Conservation (phyloP, 2,797 vertebrate genomes). For the Pelodytes ibericus region DNA sequence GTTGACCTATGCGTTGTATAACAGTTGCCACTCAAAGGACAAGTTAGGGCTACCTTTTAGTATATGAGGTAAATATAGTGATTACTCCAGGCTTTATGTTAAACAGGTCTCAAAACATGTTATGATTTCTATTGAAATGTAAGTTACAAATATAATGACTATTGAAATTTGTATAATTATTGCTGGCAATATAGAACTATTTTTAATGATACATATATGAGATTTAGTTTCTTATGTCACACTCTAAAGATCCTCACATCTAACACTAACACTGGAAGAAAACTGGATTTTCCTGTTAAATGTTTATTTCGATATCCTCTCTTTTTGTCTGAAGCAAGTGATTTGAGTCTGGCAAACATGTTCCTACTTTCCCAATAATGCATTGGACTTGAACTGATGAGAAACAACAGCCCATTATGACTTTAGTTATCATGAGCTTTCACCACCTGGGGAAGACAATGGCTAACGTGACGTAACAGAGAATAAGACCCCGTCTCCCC, state of each 20-base stretch:
- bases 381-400: conserved; percentile 61
- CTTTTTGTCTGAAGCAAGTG: conserved; percentile 39
- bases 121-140: no score
- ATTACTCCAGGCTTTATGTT: no score
- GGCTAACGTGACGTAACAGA: conserved; percentile 59
- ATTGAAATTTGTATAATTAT: no score
- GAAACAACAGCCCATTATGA: conserved; percentile 63
- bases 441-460: conserved; percentile 68
- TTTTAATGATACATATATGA: no score
- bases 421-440: conserved; percentile 57
- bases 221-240: no score
- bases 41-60: no score
- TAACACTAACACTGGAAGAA: background rate
- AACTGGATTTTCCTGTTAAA: background rate
- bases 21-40: no score
- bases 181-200: no score
- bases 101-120: no score
- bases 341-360: conserved; percentile 61
- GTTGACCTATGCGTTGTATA: no score
- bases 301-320: background rate
- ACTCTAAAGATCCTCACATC: background rate
- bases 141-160: no score
- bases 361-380: conserved; percentile 60
- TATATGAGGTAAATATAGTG: no score
- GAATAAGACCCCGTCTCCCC: conserved; percentile 58